A percentile compares a stretch with the other conserved stretches of the same genome.
phyloP scores from a whole-genome alignment of 2,797 vertebrate genomes.

The Spondyliosoma cantharus region DNA sequence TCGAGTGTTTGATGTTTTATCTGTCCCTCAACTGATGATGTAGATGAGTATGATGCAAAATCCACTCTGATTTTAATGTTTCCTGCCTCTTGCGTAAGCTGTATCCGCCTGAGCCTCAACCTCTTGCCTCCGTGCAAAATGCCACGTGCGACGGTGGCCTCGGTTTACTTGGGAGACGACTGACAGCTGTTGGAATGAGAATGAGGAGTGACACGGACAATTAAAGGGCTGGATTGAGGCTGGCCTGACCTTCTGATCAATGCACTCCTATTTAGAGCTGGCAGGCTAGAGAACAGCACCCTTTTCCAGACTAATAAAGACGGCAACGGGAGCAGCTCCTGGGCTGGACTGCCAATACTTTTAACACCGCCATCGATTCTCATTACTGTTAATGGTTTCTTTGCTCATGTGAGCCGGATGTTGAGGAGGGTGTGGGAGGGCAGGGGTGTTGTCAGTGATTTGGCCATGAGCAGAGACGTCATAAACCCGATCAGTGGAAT shows the following conservation, averaged over 20 bases:
- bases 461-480: constrained; percentile 29
- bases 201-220: constrained; percentile 67
- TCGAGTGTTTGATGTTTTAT: constrained; percentile 7
- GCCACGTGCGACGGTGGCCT: constrained; percentile 36
- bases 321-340: constrained; percentile 68
- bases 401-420: constrained; percentile 60
- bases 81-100: background rate
- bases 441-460: constrained; percentile 37
- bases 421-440: constrained; percentile 52
- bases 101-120: constrained; percentile 19
- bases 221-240: constrained; percentile 68
- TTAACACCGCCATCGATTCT: constrained; percentile 80
- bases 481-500: constrained; percentile 34
- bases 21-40: constrained; percentile 2
- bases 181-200: constrained; percentile 68
- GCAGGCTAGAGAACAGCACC: constrained; percentile 55
- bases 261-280: constrained; percentile 71
- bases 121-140: constrained; percentile 22
- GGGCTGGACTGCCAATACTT: constrained; percentile 77
- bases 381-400: constrained; percentile 78
- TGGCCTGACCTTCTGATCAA: constrained; percentile 77
- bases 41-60: constrained; percentile 28
- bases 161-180: constrained; percentile 51
- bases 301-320: constrained; percentile 78
- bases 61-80: constrained; percentile 21